phyloP scores from a whole-genome alignment of 2,888 invertebrate genomes.

The Eucera pruinosa region DNA sequence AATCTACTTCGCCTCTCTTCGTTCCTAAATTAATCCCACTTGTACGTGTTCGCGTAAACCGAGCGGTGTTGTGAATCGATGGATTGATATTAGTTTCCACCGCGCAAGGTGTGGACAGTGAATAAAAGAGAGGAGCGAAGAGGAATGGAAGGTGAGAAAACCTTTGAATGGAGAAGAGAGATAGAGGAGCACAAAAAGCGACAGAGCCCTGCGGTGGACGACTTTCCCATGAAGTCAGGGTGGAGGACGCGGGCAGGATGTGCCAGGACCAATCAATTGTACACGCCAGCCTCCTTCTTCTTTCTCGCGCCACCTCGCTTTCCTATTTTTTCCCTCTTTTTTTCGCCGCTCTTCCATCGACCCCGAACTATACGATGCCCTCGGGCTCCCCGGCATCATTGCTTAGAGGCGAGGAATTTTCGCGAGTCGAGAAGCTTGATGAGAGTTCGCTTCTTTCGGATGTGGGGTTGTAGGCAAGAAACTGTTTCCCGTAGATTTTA shows the following conservation, averaged over 20 bases:
- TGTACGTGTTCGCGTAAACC: not conserved
- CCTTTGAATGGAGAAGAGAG: conserved; percentile 50
- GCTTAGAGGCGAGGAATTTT: conserved; percentile 26
- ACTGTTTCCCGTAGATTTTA: not conserved
- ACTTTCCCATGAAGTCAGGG: conserved; percentile 81
- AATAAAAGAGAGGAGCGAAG: conserved; percentile 35
- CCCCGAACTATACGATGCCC: not conserved
- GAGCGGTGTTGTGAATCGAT: conserved; percentile 19
- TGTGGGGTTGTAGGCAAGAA: not conserved
- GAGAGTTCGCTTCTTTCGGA: not conserved
- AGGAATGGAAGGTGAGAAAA: conserved; percentile 55
- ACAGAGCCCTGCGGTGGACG: conserved; percentile 76
- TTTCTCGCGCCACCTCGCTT: conserved; percentile 58
- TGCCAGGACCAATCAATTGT: conserved; percentile 84
- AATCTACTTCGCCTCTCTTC: not conserved
- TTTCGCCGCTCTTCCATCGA: conserved; percentile 28
- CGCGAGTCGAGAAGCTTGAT: conserved; percentile 6
- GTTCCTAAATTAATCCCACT: conserved; percentile 21
- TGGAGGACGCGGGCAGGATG: conserved; percentile 79
- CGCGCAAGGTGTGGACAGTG: conserved; percentile 16
- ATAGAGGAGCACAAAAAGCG: conserved; percentile 61
- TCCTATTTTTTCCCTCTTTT: conserved; percentile 68
- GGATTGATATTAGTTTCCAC: conserved; percentile 43
- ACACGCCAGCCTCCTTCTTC: conserved; percentile 80
- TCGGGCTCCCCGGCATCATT: not conserved